A percentile compares a stretch with the other conserved stretches of the same genome.
Conservation (phyloP, 2,888 invertebrate genomes). For the Drosophila flavopinicola region DNA sequence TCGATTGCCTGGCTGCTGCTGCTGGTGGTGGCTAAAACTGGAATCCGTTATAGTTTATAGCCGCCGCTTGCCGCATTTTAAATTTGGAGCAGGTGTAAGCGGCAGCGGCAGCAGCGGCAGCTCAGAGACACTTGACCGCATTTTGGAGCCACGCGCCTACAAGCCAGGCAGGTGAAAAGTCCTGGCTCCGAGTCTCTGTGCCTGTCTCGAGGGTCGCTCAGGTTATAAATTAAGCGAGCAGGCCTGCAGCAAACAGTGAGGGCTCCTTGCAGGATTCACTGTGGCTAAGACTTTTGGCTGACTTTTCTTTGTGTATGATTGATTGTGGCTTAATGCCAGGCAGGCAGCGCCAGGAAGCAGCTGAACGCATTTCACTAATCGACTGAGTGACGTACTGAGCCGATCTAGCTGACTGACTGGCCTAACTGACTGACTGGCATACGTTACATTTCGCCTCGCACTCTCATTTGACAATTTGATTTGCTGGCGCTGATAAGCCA, state of each 20-base stretch:
- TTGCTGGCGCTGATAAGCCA: constrained; percentile 46
- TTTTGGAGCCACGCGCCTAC: constrained; percentile 78
- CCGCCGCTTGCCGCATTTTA: constrained; percentile 62
- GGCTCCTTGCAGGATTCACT: constrained; percentile 62
- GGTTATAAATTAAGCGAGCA: constrained; percentile 76
- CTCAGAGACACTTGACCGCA: constrained; percentile 72
- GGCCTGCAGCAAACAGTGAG: constrained; percentile 55
- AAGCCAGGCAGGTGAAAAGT: constrained; percentile 65
- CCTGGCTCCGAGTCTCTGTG: constrained; percentile 51
- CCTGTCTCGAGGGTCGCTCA: constrained; percentile 61
- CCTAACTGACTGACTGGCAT: constrained; percentile 36
- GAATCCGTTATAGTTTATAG: constrained; percentile 81
- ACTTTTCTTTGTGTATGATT: constrained; percentile 62
- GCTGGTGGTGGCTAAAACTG: constrained; percentile 72
- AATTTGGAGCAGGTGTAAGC: constrained; percentile 77
- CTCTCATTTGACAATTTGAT: constrained; percentile 76
- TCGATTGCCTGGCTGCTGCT: constrained; percentile 13
- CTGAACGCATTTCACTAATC: constrained; percentile 55
- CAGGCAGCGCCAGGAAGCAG: no score
- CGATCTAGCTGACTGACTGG: constrained; percentile 15
- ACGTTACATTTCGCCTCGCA: constrained; percentile 43
- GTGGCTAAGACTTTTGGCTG: constrained; percentile 13
- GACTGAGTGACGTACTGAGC: constrained; percentile 36
- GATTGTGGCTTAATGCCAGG: constrained; percentile 72
- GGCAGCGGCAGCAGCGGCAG: constrained; percentile 3